Evolutionary conservation across 2,113 vertebrate genomes (phyloP).

Genomic region (Dicentrarchus labrax): DNA sequence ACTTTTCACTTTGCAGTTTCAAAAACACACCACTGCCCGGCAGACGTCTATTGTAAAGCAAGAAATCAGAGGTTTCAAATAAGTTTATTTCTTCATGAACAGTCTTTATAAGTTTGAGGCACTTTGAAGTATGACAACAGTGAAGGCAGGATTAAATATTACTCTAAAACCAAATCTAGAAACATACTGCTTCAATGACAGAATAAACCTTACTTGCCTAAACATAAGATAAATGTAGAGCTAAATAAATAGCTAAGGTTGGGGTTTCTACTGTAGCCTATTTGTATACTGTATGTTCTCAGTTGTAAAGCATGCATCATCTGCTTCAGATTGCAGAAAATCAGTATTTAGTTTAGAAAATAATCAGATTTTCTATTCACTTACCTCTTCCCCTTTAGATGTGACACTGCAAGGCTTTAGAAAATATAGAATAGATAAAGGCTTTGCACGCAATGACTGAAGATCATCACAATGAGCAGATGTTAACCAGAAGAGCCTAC

Average conservation of each 20-base stretch:
- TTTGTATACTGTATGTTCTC: constrained; percentile 44
- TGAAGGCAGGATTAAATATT: constrained; percentile 71
- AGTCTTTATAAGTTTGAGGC: constrained; percentile 79
- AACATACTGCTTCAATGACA: constrained; percentile 45
- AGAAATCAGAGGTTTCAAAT: constrained; percentile 52
- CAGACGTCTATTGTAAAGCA: constrained; percentile 14
- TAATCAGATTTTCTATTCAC: constrained; percentile 26
- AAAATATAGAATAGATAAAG: constrained; percentile 46
- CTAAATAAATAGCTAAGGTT: constrained; percentile 39
- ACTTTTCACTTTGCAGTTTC: not conserved
- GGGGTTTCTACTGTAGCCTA: constrained; percentile 44
- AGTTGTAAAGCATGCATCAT: constrained; percentile 69
- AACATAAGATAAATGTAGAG: constrained; percentile 29
- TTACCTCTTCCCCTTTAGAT: constrained; percentile 37
- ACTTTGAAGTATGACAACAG: constrained; percentile 72
- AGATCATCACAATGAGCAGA: constrained; percentile 29
- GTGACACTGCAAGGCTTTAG: constrained; percentile 43
- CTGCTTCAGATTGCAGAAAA: constrained; percentile 49
- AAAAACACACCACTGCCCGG: not conserved
- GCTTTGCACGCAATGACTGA: constrained; percentile 50
- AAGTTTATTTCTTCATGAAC: constrained; percentile 72
- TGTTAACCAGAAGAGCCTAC: constrained; percentile 48
- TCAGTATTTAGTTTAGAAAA: constrained; percentile 31
- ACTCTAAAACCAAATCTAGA: constrained; percentile 46
- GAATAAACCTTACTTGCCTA: constrained; percentile 55